phyloP scores from a whole-genome alignment of 2,888 invertebrate species.

The Sicus ferrugineus region DNA sequence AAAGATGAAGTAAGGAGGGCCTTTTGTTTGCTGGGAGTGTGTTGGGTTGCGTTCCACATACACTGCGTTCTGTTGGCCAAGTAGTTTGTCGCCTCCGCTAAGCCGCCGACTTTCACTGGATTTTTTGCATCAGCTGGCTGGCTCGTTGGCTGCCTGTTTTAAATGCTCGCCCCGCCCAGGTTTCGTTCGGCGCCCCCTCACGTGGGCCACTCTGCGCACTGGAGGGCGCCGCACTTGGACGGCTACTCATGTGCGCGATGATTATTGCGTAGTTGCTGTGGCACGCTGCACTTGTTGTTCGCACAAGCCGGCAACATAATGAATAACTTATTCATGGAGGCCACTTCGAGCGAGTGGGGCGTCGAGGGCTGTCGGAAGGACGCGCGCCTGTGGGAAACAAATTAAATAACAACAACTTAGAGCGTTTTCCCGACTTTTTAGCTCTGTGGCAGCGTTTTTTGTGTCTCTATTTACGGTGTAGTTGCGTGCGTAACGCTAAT shows the following conservation, averaged over 20 bases:
- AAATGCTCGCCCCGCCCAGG: neutral
- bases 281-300: neutral
- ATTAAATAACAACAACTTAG: neutral
- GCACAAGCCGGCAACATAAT: constrained; percentile 18
- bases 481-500: neutral
- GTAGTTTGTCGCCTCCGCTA: constrained; percentile 2
- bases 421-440: neutral
- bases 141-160: constrained; percentile 18
- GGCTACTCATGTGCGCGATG: constrained; percentile 21
- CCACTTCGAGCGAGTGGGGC: constrained; percentile 2
- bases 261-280: constrained; percentile 17
- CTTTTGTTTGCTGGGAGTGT: neutral
- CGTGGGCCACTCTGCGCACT: neutral
- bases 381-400: neutral
- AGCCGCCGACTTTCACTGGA: constrained; percentile 1
- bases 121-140: constrained; percentile 19
- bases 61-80: constrained; percentile 15
- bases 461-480: neutral
- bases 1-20: too few species aligned
- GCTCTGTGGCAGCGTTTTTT: neutral
- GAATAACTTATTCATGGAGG: constrained; percentile 30
- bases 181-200: neutral
- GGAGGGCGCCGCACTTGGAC: constrained; percentile 20
- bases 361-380: neutral
- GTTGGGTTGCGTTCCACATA: neutral